A percentile compares a stretch with the other conserved stretches of the same genome.
These are phyloP conservation scores for Lamellibrachia luymesi DNA, from an alignment of 1,140 invertebrate genomes.

Conservation along the genomic window DNA sequence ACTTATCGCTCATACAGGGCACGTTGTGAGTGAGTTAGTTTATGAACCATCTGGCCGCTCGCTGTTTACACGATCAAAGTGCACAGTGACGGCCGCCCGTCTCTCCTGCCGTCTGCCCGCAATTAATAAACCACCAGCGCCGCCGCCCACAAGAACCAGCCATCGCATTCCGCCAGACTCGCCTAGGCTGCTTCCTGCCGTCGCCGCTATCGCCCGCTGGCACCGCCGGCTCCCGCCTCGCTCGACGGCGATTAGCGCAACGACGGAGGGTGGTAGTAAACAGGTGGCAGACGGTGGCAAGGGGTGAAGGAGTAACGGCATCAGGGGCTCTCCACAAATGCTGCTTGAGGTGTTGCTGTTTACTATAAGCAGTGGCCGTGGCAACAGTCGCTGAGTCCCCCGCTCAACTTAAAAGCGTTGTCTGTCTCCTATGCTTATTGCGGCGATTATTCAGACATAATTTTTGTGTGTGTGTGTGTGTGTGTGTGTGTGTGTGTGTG, in stretches of 20 bases:
- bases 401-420: background rate
- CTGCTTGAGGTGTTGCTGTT: background rate
- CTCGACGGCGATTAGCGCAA: background rate
- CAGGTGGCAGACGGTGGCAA: background rate
- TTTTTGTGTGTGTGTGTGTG: background rate
- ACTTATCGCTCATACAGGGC: background rate
- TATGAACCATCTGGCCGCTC: background rate
- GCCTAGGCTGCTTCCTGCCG: background rate
- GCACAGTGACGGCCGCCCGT: background rate
- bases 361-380: background rate
- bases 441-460: background rate
- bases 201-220: slow-evolving; percentile 1
- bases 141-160: background rate
- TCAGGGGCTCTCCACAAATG: background rate
- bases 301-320: background rate
- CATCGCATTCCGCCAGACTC: background rate
- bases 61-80: background rate
- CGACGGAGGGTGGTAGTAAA: background rate
- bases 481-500: no score
- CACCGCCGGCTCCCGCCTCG: background rate
- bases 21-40: background rate
- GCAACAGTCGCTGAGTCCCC: background rate
- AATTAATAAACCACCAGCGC: background rate
- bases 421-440: background rate
- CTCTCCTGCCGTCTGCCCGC: background rate